A percentile compares a stretch with the other conserved stretches of the same genome.
phyloP scores from a whole-genome alignment of 2,888 invertebrate species.

The Cryptocephalus moraei region DNA sequence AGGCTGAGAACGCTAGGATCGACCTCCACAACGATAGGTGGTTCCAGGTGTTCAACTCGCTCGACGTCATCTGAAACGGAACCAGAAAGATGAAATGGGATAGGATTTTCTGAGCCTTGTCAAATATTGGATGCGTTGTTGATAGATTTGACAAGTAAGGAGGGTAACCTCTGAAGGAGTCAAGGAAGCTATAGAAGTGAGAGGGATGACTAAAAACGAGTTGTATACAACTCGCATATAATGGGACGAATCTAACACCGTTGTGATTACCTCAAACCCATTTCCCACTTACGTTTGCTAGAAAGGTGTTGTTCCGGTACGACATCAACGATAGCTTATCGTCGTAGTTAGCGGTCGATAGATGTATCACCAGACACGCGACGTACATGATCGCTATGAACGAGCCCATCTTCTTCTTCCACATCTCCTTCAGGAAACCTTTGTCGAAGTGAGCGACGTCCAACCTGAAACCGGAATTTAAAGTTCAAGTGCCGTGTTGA shows the following conservation, averaged over 20 bases:
- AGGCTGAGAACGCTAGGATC: conserved; percentile 46
- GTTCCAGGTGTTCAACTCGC: conserved; percentile 48
- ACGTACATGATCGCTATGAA: conserved; percentile 30
- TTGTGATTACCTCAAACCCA: too few relatives aligned
- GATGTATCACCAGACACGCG: conserved; percentile 29
- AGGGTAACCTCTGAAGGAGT: too few relatives aligned
- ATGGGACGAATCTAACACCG: too few relatives aligned
- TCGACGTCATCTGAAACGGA: conserved; percentile 36
- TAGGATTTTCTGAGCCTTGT: too few relatives aligned
- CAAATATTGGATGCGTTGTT: too few relatives aligned
- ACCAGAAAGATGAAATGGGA: too few relatives aligned
- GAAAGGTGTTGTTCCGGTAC: conserved; percentile 19
- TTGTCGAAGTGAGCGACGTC: conserved; percentile 31
- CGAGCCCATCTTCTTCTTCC: conserved; percentile 26
- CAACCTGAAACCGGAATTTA: conserved; percentile 23
- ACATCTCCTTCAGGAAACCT: conserved; percentile 24
- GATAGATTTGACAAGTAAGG: too few relatives aligned
- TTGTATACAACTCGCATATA: too few relatives aligned
- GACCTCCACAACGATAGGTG: conserved; percentile 52
- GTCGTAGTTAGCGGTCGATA: conserved; percentile 30
- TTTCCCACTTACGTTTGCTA: conserved; percentile 17
- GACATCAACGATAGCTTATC: conserved; percentile 28
- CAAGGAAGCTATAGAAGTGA: too few relatives aligned
- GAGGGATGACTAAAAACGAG: too few relatives aligned
- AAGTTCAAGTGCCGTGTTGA: neutral